Base-by-base conservation (phyloP, 2,113 vertebrate species). In the Meriones unguiculatus region DNA sequence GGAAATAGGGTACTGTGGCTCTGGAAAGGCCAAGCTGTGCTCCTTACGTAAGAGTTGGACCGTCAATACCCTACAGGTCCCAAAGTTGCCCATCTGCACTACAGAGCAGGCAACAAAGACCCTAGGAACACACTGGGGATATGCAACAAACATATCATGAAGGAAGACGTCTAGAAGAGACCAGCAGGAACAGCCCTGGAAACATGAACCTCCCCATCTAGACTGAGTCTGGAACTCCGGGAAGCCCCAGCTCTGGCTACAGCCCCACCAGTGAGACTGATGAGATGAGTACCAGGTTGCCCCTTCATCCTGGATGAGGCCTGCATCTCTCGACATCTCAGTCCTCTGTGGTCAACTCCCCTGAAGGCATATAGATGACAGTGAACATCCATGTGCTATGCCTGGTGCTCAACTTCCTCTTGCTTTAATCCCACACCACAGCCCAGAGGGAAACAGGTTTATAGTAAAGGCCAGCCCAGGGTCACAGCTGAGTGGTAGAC, bases 1-100 rank as follows among this genome's bases (percentile, higher is more conserved):
- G 1, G 38, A 10, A 98, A 98, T 86, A 98, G 98, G 95, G 98
- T 98, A 5, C 24, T 2, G 4, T 52, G 28, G n/a, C 17, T 35
- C 54, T 38, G 41, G 28, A 6, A 24, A 73, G 90, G 20, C 67
- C 2, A 10, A 15, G 30, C 54, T n/a, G 32, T 30, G 20, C 22
- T 30, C 20, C 57, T 65, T 7, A 2, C 15, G 7, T 59, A 54
- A 41, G 72, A 69, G 1, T 9, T 67, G 82, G 78, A 67, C 15
- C 52, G 38, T 69, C n/a, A 35, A 70, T 15, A 35, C 20, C n/a
- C 77, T 32, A 0, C 10, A 32, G 5, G 7, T 35, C 1, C 30
- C 72, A 54, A 35, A 59, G n/a, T 20, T 20, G 32, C 65, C 46
- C 30, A 2, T 12, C 1, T 25, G 32, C n/a, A 13, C 25, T 22